Base-by-base conservation (phyloP, 2,888 invertebrate genomes). In the Synanthedon myopaeformis region DNA sequence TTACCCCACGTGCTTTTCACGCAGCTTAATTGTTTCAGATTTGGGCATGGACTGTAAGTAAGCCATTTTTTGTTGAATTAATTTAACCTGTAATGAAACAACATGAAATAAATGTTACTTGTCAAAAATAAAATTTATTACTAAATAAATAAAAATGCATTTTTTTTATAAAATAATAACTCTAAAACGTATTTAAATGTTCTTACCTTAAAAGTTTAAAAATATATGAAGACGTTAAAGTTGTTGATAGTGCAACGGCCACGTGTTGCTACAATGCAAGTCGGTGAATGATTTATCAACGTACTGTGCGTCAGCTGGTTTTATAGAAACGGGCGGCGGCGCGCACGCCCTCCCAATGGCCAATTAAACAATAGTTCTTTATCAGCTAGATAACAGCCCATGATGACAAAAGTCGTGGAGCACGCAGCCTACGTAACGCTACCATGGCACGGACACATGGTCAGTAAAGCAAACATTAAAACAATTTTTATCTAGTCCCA, bases 1-100 rank as follows among this genome's bases (percentile, higher is more conserved):
- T 92, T 79, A 96, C 96, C 95, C 95, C 65, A 96, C 92, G 68
- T 94, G 91, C 69, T 93, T 91, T 72, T 96, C 92, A 42, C 96
- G 90, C 52, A 95, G 89, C 60, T 91, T 91, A 56, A 96, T 92
- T 1, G 96, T 96, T 70, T 96, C 94, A 57, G 89, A 84, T 81
- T 95, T 95, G 28, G 92, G 87, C 89, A 96, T 89, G 55, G 92
- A 91, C 78, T 95, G 94, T 73, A 84, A 63, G 58, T 82, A 85
- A 59, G 87, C 89, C 91, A 88, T 90, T 80, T 69, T 78, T 57
- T 23, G 56, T 57, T 13, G 48, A 56, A 42, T 53, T 53, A 53
- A 55, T 53, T 55, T 56, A 60, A 57, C 61, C 75, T 75, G 68
- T 61, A 71, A 74, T 52, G 8, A 51, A 53, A 49, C 41, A 41